phyloP scores from a whole-genome alignment of 2,113 vertebrate genomes.

The Beaufortia kweichowensis region DNA sequence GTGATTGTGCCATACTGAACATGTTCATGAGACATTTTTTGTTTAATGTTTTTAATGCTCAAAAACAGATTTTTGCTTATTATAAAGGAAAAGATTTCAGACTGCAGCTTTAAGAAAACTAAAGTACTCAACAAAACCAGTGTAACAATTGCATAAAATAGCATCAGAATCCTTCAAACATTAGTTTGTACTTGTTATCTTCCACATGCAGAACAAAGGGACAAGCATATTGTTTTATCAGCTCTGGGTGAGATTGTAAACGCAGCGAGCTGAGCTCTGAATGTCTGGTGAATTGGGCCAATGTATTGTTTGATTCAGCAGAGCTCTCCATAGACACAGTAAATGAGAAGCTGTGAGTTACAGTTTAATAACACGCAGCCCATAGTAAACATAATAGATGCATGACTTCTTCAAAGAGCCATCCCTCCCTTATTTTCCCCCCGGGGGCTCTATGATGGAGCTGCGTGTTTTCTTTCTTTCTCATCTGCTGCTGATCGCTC shows the following conservation, averaged over 20 bases:
- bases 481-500: conserved; percentile 65
- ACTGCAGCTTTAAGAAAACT: too few species aligned
- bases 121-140: neutral
- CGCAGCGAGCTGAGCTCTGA: conserved; percentile 51
- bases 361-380: conserved; percentile 55
- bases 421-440: conserved; percentile 43
- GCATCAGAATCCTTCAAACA: neutral
- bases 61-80: too few species aligned
- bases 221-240: conserved; percentile 53
- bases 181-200: conserved; percentile 44
- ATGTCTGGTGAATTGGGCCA: conserved; percentile 31
- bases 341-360: conserved; percentile 40
- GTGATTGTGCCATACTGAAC: too few species aligned
- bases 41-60: too few species aligned
- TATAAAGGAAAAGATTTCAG: too few species aligned
- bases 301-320: conserved; percentile 57
- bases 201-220: conserved; percentile 13
- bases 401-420: conserved; percentile 27
- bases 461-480: conserved; percentile 34
- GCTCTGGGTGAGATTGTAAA: conserved; percentile 44
- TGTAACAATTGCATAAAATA: neutral
- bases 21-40: too few species aligned
- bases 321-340: conserved; percentile 50
- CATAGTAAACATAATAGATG: conserved; percentile 72
- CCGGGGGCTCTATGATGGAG: conserved; percentile 23